Evolutionary conservation across 2,888 invertebrate species (phyloP), one percentile per base, ranked within the genome.

Genomic region (Archaeoteleia sp.): DNA sequence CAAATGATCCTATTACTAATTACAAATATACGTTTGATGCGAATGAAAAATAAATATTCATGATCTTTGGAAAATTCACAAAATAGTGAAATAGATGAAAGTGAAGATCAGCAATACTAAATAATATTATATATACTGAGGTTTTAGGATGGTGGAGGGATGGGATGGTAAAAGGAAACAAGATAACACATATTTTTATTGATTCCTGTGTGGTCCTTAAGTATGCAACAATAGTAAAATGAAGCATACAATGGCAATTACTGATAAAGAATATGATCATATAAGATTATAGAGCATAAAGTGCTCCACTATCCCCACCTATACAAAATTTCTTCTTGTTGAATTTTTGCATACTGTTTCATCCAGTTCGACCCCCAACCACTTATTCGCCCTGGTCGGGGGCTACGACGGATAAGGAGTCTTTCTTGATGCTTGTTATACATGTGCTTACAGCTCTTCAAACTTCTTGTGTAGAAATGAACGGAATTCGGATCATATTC

Each of bases 251-350:
- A 35, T 30, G 42, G 60, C 54, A 54, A 39, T 61, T 10, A 82
- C 76, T 79, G 84, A 84, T 81, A 85, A 85, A 85, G 83, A 84
- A 85, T 84, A 84, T 84, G 84, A 85, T 84, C 84, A 72, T 73
- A 70, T 75, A 75, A 77, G 73, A 74, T 74, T 75, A 76, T 75
- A 78, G 76, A 82, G 80, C 39, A 55, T 61, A 62, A 35, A 48
- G 34, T 75, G 75, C 67, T 72, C 69, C 73, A 63, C 63, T 75
- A 74, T 65, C 46, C 40, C 53, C 42, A 58, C 46, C 53, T 46
- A 65, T 39, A 34, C 57, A 75, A 73, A 74, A 74, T 73, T 76
- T 76, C 72, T 72, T 74, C 66, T 74, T 78, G 78, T 78, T 77
- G 74, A 75, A 73, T 77, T 78, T 67, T 49, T 67, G 78, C 70